Base-by-base conservation (phyloP, 1,140 invertebrate genomes). In the Oryzaephilus surinamensis region DNA sequence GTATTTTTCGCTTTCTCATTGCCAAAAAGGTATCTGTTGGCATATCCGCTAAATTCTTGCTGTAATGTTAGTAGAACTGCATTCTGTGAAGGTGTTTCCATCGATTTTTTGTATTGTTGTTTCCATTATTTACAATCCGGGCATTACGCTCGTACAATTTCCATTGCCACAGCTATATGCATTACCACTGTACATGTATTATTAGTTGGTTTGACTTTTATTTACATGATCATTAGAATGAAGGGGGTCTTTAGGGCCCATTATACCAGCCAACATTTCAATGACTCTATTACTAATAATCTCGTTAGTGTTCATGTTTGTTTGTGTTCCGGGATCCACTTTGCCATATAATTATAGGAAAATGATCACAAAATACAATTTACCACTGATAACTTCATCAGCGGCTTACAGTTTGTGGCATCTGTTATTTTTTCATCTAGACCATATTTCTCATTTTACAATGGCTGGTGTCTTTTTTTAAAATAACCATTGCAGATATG, bases 281-380 rank as follows among this genome's bases (percentile, higher is more conserved):
- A 98, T 99, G 2, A 96, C 96, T 32, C 93, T 72, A 66, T 99
- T 99, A 27, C 84, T 76, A 31, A 91, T 87, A 0, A 88, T 82
- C 75, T 99, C 97, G 65, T 99, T 99, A 1, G 92, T 88, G 61
- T 99, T 99, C 97, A 99, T 99, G 64, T 99, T 99, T n/a, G 84
- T 86, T 66, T 99, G 96, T 0, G 97, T 99, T 16, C 97, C 97
- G 29, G 95, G 99, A 14, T 14, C 97, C 96, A 12, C 96, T 98
- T 73, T 98, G 94, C 94, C 93, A 99, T 57, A 90, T 94, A 30
- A 97, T 93, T 11, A 99, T 67, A 1, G 97, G 97, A 60, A 99
- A 99, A 66, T 99, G 92, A 45, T 95, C 88, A 33, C 86, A 73
- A 37, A n/a, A 60, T 92, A 91, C 19, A 99, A 68, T 61, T 94